Base-by-base conservation (phyloP, 1,140 invertebrate genomes). In the Hylyphantes graminicola region DNA sequence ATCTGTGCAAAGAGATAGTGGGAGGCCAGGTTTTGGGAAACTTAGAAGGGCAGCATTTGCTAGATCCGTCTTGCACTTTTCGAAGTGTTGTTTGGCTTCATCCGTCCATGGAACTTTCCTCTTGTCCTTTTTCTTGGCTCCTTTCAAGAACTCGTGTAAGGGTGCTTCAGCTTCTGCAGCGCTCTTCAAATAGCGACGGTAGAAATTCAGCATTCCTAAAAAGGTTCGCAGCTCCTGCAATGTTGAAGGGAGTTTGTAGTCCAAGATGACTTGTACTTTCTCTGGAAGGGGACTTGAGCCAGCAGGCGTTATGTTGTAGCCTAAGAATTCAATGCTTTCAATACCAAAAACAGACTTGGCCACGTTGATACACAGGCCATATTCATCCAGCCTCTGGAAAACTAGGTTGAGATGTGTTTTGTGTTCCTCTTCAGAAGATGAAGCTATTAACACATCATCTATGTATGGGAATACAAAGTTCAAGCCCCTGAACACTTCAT, bases 121-220 rank as follows among this genome's bases (percentile, higher is more conserved):
- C 11, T 21, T 35, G 48, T 85, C 67, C 65, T 57, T 79, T 21
- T 77, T 63, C 19, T 76, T 75, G 6, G 65, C 73, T 15, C 48
- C 61, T 54, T 85, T 85, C 17, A 85, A 48, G 3, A 50, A 7
- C n/a, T 85, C 74, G 17, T 87, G 68, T 5, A 87, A 76, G 10
- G 80, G 77, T 6, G 59, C 21, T 59, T 86, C 86, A 7, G 78
- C 65, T 13, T 76, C 48, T 5, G 88, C 85, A 9, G 88, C 84
- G 73, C 88, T 87, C 35, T 79, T 86, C 13, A 90, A 74, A 85
- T 90, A 91, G 83, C 85, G 87, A 9, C 86, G 87, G 85, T 90
- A 91, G 86, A 89, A 90, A 84, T 89, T 90, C 5, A 90, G 72
- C 53, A 89, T 85, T 4, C 89, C 90, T 11, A 89, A 13, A 85